These are phyloP conservation scores for Stramonita haemastoma DNA, from an alignment of 2,888 invertebrate species.

Conservation along the genomic window DNA sequence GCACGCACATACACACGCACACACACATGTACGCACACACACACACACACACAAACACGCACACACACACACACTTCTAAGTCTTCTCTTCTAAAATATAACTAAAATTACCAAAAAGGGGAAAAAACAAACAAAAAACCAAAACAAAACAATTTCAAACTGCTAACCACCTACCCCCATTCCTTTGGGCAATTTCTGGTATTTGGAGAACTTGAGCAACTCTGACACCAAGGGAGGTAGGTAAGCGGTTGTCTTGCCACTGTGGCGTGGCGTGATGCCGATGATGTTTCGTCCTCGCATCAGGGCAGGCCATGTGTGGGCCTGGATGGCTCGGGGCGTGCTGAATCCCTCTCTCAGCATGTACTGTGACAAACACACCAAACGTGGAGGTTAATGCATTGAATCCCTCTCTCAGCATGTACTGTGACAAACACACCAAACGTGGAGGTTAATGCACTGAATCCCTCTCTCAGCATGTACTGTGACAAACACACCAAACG, in stretches of 20 bases:
- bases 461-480: no score
- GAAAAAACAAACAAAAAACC: neutral
- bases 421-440: neutral
- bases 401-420: no score
- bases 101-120: neutral
- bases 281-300: constrained; percentile 83
- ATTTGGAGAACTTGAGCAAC: constrained; percentile 79
- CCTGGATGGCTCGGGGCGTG: constrained; percentile 82
- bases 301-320: constrained; percentile 85
- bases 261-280: constrained; percentile 79
- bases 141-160: neutral
- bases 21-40: no score
- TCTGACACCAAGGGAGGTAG: constrained; percentile 84
- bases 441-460: no score
- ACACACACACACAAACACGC: no score
- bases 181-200: constrained; percentile 65
- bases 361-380: constrained; percentile 2
- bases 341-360: constrained; percentile 54
- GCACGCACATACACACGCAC: no score
- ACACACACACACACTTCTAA: no score
- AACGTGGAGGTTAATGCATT: neutral
- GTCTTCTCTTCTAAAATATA: no score
- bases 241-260: constrained; percentile 83
- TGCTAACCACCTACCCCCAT: constrained; percentile 63
- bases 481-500: no score